These are phyloP conservation scores for Sarcoramphus papa DNA, from an alignment of 2,797 vertebrate species.

Conservation along the genomic window DNA sequence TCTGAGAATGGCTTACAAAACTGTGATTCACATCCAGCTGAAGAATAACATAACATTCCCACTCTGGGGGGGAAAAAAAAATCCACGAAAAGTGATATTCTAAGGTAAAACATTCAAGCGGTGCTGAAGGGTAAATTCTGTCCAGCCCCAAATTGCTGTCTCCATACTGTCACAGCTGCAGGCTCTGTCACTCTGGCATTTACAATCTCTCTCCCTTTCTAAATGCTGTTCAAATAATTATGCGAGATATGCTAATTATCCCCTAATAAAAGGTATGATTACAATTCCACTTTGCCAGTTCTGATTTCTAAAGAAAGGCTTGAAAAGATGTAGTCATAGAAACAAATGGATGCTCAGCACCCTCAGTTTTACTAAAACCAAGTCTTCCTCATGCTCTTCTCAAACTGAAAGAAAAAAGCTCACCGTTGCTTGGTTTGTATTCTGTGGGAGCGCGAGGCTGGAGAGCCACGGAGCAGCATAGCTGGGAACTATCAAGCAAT, in stretches of 20 bases:
- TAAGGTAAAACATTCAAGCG: background rate
- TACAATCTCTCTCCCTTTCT: background rate
- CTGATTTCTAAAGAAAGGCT: background rate
- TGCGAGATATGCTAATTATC: constrained; percentile 3
- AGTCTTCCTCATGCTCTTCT: background rate
- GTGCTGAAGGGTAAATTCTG: background rate
- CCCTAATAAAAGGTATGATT: constrained; percentile 11
- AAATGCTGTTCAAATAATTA: constrained; percentile 7
- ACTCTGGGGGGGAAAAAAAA: background rate
- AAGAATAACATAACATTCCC: background rate
- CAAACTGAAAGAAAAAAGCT: background rate
- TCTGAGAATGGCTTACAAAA: background rate
- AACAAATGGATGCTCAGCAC: constrained; percentile 9
- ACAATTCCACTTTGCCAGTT: background rate
- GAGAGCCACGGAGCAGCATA: background rate
- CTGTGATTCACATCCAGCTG: background rate
- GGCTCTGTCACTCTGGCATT: background rate
- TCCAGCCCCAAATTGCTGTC: background rate
- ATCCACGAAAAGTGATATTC: background rate
- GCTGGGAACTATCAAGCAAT: background rate
- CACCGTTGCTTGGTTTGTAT: background rate
- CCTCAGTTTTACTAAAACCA: background rate
- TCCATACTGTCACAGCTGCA: background rate
- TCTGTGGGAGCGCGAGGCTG: background rate
- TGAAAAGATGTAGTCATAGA: constrained; percentile 39